phyloP scores from a whole-genome alignment of 2,797 vertebrate species.

The Heterohyrax brucei region DNA sequence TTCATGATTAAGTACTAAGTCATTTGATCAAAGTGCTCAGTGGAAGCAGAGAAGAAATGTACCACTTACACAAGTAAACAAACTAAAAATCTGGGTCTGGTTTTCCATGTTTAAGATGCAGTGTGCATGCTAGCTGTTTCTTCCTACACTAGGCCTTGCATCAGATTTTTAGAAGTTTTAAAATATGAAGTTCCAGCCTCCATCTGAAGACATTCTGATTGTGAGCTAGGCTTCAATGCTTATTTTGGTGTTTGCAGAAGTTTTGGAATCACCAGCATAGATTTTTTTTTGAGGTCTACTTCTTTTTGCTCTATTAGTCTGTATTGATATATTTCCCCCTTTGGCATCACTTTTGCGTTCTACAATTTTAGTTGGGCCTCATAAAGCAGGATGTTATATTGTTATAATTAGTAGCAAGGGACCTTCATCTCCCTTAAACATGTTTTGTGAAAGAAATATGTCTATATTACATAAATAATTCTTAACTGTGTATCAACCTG shows the following conservation, averaged over 20 bases:
- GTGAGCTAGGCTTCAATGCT: not conserved
- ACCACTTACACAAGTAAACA: not conserved
- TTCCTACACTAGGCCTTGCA: not conserved
- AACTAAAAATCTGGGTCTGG: not conserved
- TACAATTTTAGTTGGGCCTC: constrained; percentile 1
- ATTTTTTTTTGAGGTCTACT: not conserved
- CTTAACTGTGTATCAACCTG: not conserved
- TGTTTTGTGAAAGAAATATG: constrained; percentile 58
- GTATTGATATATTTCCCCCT: not conserved
- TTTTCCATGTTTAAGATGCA: not conserved
- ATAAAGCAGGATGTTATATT: constrained; percentile 9
- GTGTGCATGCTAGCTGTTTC: not conserved
- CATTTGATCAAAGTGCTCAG: not conserved
- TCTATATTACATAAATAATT: constrained; percentile 28
- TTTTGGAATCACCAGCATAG: not conserved
- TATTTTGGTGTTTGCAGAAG: not conserved
- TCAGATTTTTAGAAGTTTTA: not conserved
- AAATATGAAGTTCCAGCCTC: not conserved
- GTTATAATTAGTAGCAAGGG: constrained; percentile 14
- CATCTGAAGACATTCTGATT: not conserved
- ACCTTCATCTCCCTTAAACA: constrained; percentile 26
- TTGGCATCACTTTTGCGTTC: not conserved
- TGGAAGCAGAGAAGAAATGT: constrained; percentile 6
- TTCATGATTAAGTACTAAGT: not conserved
- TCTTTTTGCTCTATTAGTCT: not conserved